phyloP scores from a whole-genome alignment of 2,113 vertebrate genomes.

The Eleginops maclovinus region DNA sequence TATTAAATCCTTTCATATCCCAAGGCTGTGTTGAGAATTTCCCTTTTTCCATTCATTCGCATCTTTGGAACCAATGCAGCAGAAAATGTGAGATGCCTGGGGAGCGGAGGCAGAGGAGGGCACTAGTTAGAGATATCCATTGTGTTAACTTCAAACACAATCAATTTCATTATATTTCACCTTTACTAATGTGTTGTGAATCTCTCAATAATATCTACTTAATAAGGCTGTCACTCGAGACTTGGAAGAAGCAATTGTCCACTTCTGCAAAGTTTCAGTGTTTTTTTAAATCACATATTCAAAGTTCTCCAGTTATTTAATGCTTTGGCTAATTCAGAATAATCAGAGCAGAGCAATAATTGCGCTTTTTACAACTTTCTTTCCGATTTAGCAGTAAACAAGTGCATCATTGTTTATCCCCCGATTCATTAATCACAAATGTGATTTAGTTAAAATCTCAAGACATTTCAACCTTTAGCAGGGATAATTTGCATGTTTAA shows the following conservation, averaged over 20 bases:
- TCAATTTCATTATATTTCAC: conserved; percentile 51
- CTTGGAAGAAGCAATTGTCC: background rate
- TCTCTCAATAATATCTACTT: conserved; percentile 17
- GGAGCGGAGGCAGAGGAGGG: conserved; percentile 48
- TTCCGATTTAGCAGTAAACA: conserved; percentile 57
- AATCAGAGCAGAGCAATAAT: conserved; percentile 34
- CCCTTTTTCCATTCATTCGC: conserved; percentile 38
- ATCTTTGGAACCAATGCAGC: conserved; percentile 56
- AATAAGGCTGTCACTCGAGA: conserved; percentile 18
- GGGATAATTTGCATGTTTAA: conserved; percentile 75
- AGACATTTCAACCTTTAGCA: conserved; percentile 63
- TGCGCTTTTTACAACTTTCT: conserved; percentile 33
- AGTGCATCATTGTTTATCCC: conserved; percentile 45
- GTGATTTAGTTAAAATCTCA: conserved; percentile 62
- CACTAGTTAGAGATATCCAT: conserved; percentile 45
- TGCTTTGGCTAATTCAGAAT: conserved; percentile 10
- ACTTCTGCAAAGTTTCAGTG: background rate
- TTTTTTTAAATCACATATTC: conserved; percentile 16
- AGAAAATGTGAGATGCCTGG: conserved; percentile 42
- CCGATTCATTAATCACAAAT: conserved; percentile 69
- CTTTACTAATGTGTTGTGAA: conserved; percentile 47
- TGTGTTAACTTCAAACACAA: conserved; percentile 43
- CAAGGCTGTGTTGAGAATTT: conserved; percentile 44
- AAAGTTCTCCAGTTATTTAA: background rate
- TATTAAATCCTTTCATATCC: conserved; percentile 63